phyloP scores from a whole-genome alignment of 2,888 invertebrate genomes.

The Eupithecia vulgata region DNA sequence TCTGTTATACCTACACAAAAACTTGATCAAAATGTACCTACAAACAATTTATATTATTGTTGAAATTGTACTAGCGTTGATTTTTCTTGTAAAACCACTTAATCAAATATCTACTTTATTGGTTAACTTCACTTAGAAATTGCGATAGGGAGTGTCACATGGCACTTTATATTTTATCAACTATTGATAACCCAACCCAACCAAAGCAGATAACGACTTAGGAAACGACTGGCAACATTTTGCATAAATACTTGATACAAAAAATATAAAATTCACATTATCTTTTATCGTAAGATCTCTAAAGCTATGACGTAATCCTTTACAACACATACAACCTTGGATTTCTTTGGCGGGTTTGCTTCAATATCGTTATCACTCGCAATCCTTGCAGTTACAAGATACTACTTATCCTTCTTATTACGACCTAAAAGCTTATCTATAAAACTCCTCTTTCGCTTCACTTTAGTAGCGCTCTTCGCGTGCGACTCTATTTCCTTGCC shows the following conservation, averaged over 20 bases:
- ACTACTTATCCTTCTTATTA: slow-evolving; percentile 67
- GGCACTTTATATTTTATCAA: slow-evolving; percentile 75
- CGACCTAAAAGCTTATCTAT: slow-evolving; percentile 77
- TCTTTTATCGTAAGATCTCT: slow-evolving; percentile 63
- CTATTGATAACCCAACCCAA: slow-evolving; percentile 78
- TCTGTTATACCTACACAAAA: slow-evolving; percentile 24
- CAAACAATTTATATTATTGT: slow-evolving; percentile 22
- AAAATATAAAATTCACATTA: slow-evolving; percentile 51
- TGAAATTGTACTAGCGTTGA: slow-evolving; percentile 29
- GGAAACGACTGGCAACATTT: slow-evolving; percentile 71
- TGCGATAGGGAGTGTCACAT: slow-evolving; percentile 79
- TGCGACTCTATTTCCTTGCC: slow-evolving; percentile 67
- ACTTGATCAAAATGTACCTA: slow-evolving; percentile 32
- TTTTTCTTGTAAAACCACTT: slow-evolving; percentile 27
- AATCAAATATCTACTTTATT: slow-evolving; percentile 28
- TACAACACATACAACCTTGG: slow-evolving; percentile 54
- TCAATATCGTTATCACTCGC: slow-evolving; percentile 59
- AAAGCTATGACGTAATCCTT: slow-evolving; percentile 67
- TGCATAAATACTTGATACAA: slow-evolving; percentile 57
- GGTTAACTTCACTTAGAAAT: slow-evolving; percentile 57
- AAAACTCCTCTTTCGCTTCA: slow-evolving; percentile 80
- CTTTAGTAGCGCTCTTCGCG: slow-evolving; percentile 66
- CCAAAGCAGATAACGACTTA: slow-evolving; percentile 77
- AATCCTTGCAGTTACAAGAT: slow-evolving; percentile 41
- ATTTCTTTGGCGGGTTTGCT: slow-evolving; percentile 77